Base-by-base conservation (phyloP, 2,888 invertebrate species). In the Amiota communis region DNA sequence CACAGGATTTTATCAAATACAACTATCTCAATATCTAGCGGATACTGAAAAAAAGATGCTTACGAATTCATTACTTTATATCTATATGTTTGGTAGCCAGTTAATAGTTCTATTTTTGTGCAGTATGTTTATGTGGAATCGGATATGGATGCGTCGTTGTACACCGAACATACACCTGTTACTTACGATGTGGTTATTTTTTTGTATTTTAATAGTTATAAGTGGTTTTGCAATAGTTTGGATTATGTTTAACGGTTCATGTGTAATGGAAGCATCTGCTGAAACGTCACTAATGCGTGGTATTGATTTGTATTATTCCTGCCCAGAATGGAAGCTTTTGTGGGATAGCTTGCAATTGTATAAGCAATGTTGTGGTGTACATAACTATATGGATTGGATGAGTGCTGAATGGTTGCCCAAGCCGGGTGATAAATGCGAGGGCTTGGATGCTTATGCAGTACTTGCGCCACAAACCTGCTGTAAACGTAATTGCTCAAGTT, bases 321-420 rank as follows among this genome's bases (percentile, higher is more conserved):
- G 86, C 70, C 87, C 89, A 0, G 85, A 88, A 9, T 89, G 90
- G 90, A 87, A 89, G 49, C 77, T 90, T 0, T 71, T 89, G 0
- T 90, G 89, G 89, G 90, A 90, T 71, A 79, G 81, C 13, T 49
- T 90, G 49, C 90, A 90, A 68, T 80, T 86, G 61, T 78, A 80
- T 1, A 83, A 86, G 63, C 81, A 88, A 67, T 90, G 90, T 67
- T 90, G 90, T 71, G 90, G 90, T 0, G 88, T 89, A 3, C 71
- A 84, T n/a, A 79, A 76, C 73, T 88, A 87, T 76, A 81, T 78
- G 72, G 90, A 90, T 74, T 90, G 90, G 90, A 84, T 86, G 81
- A 78, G 79, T 9, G 88, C 89, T 0, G 77, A 77, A 0, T 88
- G 89, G 89, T 82, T 89, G 85, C 80, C 83, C 1, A 48, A 8